Percentiles rank a stretch among this genome's conserved stretches.
Evolutionary conservation across 2,113 vertebrate species (phyloP).

Genomic region (Helogale parvula): DNA sequence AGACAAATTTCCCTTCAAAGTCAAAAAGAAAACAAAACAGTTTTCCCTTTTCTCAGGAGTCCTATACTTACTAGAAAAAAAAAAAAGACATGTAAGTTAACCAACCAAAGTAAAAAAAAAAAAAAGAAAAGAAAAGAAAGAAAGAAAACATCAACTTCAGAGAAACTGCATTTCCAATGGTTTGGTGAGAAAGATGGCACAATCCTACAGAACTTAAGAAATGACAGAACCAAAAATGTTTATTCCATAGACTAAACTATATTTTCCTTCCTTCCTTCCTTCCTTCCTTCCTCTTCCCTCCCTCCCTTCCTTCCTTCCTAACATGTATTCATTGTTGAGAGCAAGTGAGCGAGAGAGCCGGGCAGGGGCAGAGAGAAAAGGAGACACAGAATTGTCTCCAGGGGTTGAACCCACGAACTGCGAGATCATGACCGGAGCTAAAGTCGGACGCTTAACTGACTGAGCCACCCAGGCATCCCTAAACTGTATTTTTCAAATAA

Average conservation of each 20-base stretch:
- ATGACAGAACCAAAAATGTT: not conserved
- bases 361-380: no score
- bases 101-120: not conserved
- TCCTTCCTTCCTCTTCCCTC: no score
- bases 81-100: not conserved
- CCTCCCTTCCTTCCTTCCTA: no score
- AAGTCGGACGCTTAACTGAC: no score
- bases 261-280: not conserved
- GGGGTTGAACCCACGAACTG: no score
- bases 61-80: not conserved
- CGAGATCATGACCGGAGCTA: no score
- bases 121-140: not conserved
- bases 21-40: not conserved
- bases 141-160: not conserved
- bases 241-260: not conserved
- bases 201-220: not conserved
- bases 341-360: no score
- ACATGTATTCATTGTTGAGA: no score
- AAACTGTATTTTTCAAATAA: slow-evolving; percentile 23
- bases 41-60: not conserved
- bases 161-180: not conserved
- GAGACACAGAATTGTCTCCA: no score
- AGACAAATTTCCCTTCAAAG: not conserved
- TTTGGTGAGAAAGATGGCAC: not conserved
- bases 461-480: no score